phyloP scores from a whole-genome alignment of 2,113 vertebrate species.

The Mesocricetus auratus region DNA sequence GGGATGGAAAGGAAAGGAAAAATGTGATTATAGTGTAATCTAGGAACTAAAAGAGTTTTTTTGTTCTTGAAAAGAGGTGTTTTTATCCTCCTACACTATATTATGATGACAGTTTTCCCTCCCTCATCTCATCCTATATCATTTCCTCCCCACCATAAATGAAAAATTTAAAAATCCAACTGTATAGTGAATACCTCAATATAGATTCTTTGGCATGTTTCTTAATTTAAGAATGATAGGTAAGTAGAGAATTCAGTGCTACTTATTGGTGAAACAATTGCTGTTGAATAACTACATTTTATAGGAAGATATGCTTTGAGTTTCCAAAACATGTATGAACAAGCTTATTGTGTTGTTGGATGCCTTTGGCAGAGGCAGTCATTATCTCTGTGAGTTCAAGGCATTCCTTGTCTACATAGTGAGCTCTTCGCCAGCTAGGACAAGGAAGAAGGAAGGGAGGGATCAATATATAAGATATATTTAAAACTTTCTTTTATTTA shows the following conservation, averaged over 20 bases:
- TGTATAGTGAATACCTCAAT: background rate
- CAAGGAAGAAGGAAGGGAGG: no score
- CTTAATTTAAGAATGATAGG: background rate
- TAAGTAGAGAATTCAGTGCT: background rate
- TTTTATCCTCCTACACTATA: background rate
- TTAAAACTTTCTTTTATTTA: conserved; percentile 20
- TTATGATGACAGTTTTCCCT: background rate
- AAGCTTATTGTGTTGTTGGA: background rate
- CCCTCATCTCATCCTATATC: background rate
- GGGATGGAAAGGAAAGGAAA: background rate
- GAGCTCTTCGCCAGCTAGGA: background rate
- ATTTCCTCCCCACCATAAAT: background rate
- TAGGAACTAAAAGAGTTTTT: background rate
- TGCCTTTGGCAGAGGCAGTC: background rate
- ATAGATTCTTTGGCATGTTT: background rate
- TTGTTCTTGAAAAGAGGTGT: background rate
- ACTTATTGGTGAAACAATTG: background rate
- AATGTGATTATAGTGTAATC: background rate
- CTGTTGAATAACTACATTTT: background rate
- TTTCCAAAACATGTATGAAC: background rate
- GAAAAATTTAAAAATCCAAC: background rate
- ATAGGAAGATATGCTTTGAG: background rate
- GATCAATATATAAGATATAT: background rate
- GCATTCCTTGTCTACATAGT: no score
- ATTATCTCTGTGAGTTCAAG: background rate